Conservation (phyloP, 2,888 invertebrate species). For the Andrena camellia region DNA sequence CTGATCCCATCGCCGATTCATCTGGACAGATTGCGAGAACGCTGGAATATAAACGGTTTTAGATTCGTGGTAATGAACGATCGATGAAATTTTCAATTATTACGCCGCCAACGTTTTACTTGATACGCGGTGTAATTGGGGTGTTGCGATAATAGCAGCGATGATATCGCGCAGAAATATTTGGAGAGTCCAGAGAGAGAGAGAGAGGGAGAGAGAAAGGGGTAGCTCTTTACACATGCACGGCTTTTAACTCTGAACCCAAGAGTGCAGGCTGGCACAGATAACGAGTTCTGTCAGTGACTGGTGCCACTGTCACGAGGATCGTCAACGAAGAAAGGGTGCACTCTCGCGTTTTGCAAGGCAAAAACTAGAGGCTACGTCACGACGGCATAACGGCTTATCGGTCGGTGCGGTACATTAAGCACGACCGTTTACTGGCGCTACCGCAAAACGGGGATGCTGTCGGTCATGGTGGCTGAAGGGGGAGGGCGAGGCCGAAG, state of each 20-base stretch:
- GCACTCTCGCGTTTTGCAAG: conserved; percentile 66
- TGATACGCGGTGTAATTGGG: conserved; percentile 41
- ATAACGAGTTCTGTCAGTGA: conserved; percentile 69
- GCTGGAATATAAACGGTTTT: conserved; percentile 12
- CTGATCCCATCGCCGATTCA: not conserved
- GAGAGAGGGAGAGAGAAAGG: not conserved
- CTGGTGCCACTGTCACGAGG: conserved; percentile 67
- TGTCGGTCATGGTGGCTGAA: conserved; percentile 63
- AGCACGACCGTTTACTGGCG: conserved; percentile 81
- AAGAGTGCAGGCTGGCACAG: conserved; percentile 40
- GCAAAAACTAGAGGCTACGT: conserved; percentile 80
- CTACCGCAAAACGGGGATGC: conserved; percentile 72
- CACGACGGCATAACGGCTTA: conserved; percentile 81
- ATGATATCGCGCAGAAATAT: conserved; percentile 52
- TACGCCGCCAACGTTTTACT: conserved; percentile 13
- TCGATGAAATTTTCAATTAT: conserved; percentile 41
- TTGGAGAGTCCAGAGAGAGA: conserved; percentile 38
- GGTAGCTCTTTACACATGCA: conserved; percentile 45
- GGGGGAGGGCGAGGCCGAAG: conserved; percentile 56
- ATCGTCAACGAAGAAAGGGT: conserved; percentile 68
- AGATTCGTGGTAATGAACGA: conserved; percentile 12
- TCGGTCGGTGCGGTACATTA: conserved; percentile 85
- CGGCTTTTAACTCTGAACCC: conserved; percentile 18
- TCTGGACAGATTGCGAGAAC: not conserved
- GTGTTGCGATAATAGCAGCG: conserved; percentile 46